Percentiles rank a stretch among this genome's conserved stretches.
Evolutionary conservation across 1,140 invertebrate species (phyloP).

Genomic region (Ridgeia piscesae): DNA sequence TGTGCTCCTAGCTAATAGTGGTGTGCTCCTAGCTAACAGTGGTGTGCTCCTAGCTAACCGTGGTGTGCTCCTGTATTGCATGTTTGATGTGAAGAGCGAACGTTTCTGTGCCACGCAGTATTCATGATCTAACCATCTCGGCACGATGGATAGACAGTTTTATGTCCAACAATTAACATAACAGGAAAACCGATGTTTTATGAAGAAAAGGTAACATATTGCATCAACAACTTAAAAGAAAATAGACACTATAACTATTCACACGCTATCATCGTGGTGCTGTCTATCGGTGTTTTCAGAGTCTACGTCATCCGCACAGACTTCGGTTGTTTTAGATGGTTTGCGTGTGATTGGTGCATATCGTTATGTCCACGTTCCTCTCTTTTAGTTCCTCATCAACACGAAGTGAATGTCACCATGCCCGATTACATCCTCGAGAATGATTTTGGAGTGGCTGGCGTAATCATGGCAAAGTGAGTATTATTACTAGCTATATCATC

Average conservation of each 20-base stretch:
- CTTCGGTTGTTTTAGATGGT: no score
- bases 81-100: neutral
- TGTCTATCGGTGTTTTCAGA: no score
- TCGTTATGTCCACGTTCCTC: neutral
- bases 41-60: neutral
- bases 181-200: no score
- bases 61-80: neutral
- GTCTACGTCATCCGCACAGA: no score
- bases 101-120: neutral
- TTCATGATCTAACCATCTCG: no score
- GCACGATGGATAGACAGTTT: no score
- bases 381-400: neutral
- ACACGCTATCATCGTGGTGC: no score
- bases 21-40: neutral
- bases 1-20: neutral
- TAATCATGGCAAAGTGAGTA: slow-evolving; percentile 85
- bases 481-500: neutral
- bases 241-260: no score
- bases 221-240: no score
- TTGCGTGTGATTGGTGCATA: no score
- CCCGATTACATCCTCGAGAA: slow-evolving; percentile 88
- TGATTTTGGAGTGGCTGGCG: slow-evolving; percentile 78
- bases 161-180: no score
- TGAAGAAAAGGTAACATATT: no score
- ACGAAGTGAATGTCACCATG: slow-evolving; percentile 90